Base-by-base conservation (phyloP, 2,888 invertebrate species). In the Epiblema foenella region DNA sequence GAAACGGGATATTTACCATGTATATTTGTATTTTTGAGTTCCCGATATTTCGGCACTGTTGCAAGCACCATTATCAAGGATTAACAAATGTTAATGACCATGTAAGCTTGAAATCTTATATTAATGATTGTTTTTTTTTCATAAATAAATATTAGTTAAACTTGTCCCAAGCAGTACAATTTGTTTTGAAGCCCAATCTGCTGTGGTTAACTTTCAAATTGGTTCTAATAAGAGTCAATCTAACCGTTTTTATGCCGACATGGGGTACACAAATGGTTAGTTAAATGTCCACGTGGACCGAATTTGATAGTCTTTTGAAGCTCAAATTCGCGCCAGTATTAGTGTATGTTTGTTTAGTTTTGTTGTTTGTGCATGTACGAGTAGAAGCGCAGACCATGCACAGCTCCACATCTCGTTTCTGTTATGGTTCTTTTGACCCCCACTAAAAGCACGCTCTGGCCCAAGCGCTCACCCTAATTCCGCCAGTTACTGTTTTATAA, bases 361-460 rank as follows among this genome's bases (percentile, higher is more conserved):
- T 10, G 10, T 52, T 18, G 24, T 24, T 24, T 24, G 2, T 24
- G 4, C 24, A 24, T 24, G 1, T 24, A 24, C 4, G 24, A 3
- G 18, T 24, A 46, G 33, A 51, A 62, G 33, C 11, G 49, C 60
- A 62, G 11, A 46, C 17, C 62, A 12, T 52, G 64, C 54, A 54
- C 2, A 20, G 39, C 52, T 39, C 39, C 20, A 54, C n/a, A 54
- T 58, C 52, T 64, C 62, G 18, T 37, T n/a, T 49, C 68, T 52
- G 29, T 69, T 59, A 65, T 70, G 65, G 70, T 69, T 64, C 64
- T 59, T 65, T 70, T 70, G 70, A 65, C 65, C 69, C 58, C 52
- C 52, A 70, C 65, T 70, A 70, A 49, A 59, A 20, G 65, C 64
- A 69, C 69, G 70, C 59, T 58, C 52, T 56, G 29, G 58, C 18